Percentiles rank a stretch among this genome's conserved stretches.
Evolutionary conservation across 2,888 invertebrate species (phyloP).

Genomic region (Hecatera dysodea): DNA sequence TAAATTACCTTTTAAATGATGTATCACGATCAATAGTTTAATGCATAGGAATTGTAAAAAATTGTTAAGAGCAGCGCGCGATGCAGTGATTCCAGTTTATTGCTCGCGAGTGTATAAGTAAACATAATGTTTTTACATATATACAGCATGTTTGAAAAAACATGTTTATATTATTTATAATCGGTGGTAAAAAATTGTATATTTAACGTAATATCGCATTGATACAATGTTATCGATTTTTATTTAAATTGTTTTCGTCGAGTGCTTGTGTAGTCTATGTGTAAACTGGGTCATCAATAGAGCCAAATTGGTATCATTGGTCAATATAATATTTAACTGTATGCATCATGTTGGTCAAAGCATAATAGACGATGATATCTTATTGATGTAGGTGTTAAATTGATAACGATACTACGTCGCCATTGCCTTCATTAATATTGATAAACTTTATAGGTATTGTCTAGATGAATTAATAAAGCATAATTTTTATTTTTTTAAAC

Average conservation of each 20-base stretch:
- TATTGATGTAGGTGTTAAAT: constrained; percentile 45
- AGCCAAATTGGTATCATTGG: constrained; percentile 70
- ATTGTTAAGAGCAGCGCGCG: too few relatives aligned
- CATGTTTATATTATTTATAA: not conserved
- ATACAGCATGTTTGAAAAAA: not conserved
- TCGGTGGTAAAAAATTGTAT: not conserved
- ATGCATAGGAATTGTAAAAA: too few relatives aligned
- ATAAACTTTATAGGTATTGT: constrained; percentile 15
- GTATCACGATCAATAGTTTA: too few relatives aligned
- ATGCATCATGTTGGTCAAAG: constrained; percentile 50
- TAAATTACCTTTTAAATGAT: too few relatives aligned
- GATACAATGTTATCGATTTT: constrained; percentile 1
- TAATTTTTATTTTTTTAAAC: not conserved
- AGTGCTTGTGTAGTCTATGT: constrained; percentile 26
- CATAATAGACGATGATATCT: constrained; percentile 41
- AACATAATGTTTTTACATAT: not conserved
- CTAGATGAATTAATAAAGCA: not conserved
- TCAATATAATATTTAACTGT: constrained; percentile 60
- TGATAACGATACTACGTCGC: constrained; percentile 32
- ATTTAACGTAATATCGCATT: not conserved
- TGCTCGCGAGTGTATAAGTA: too few relatives aligned
- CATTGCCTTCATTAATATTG: constrained; percentile 13
- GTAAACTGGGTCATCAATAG: constrained; percentile 73
- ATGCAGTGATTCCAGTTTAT: too few relatives aligned
- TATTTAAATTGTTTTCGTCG: constrained; percentile 30